Evolutionary conservation across 2,888 invertebrate species (phyloP).

Genomic region (Ectemnius cavifrons): DNA sequence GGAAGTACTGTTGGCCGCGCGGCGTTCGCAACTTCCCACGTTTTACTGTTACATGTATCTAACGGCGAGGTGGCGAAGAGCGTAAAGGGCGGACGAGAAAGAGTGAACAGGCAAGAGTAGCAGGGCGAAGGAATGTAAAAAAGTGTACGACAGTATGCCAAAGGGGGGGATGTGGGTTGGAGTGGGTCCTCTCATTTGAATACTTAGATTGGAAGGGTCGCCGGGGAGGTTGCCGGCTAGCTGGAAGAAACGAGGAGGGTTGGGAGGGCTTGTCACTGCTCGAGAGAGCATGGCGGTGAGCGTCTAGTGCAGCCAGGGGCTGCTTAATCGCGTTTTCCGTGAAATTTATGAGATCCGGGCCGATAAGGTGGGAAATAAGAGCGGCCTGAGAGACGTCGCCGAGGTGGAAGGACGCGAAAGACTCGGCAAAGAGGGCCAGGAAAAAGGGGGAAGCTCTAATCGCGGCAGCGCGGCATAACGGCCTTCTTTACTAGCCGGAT

Average conservation of each 20-base stretch:
- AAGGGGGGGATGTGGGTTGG: constrained; percentile 44
- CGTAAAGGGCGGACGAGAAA: constrained; percentile 25
- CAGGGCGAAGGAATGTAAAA: constrained; percentile 69
- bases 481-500: constrained; percentile 52
- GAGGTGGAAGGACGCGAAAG: constrained; percentile 26
- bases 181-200: constrained; percentile 76
- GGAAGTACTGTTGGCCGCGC: constrained; percentile 22
- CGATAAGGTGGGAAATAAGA: constrained; percentile 75
- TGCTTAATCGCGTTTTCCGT: constrained; percentile 76
- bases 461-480: constrained; percentile 53
- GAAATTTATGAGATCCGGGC: constrained; percentile 77
- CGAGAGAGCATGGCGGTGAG: constrained; percentile 31
- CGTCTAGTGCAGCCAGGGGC: constrained; percentile 55
- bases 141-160: constrained; percentile 60
- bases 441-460: constrained; percentile 28
- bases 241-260: constrained; percentile 35
- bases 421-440: constrained; percentile 10
- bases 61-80: constrained; percentile 1
- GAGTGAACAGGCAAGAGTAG: constrained; percentile 29
- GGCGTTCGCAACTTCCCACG: constrained; percentile 43
- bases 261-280: constrained; percentile 29
- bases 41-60: constrained; percentile 10
- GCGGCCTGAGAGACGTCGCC: constrained; percentile 54
- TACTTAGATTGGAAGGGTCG: constrained; percentile 77
- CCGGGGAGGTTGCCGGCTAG: constrained; percentile 49